These are phyloP conservation scores for Caloenas nicobarica DNA, from an alignment of 2,113 vertebrate genomes.

Conservation along the genomic window DNA sequence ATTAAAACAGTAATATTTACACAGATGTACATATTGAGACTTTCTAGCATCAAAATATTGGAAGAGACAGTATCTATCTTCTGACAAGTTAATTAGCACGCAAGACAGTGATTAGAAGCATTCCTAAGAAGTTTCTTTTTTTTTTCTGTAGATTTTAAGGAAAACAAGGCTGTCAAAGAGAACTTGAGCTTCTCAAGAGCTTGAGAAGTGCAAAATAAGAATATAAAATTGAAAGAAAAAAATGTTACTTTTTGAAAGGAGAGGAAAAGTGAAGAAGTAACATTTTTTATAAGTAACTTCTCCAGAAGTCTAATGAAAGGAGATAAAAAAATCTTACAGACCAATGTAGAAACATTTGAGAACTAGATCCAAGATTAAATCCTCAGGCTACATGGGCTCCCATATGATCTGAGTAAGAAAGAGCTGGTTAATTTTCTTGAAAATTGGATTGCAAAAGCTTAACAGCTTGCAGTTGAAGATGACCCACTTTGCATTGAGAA, in stretches of 20 bases:
- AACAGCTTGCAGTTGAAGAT: conserved; percentile 58
- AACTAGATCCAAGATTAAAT: conserved; percentile 45
- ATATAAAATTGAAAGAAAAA: neutral
- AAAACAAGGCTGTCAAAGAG: conserved; percentile 18
- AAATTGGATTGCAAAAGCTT: conserved; percentile 67
- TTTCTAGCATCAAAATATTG: neutral
- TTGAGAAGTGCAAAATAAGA: neutral
- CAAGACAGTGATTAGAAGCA: neutral
- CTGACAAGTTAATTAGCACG: conserved; percentile 38
- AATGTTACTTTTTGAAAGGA: neutral
- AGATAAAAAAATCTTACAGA: conserved; percentile 43
- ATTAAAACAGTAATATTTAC: neutral
- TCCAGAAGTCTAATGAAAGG: neutral
- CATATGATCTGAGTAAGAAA: conserved; percentile 50
- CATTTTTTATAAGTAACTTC: too few species aligned
- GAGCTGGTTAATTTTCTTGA: conserved; percentile 61
- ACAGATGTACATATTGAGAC: neutral
- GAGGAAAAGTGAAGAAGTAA: neutral
- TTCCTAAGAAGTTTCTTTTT: neutral
- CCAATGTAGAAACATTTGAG: neutral
- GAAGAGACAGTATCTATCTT: conserved; percentile 6
- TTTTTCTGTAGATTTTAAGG: conserved; percentile 6
- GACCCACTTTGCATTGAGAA: conserved; percentile 46
- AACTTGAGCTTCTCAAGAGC: neutral
- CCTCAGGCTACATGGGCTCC: conserved; percentile 45